Percentiles rank a stretch among this genome's conserved stretches.
These are phyloP conservation scores for Caloenas nicobarica DNA, from an alignment of 2,113 vertebrate species.

Conservation along the genomic window DNA sequence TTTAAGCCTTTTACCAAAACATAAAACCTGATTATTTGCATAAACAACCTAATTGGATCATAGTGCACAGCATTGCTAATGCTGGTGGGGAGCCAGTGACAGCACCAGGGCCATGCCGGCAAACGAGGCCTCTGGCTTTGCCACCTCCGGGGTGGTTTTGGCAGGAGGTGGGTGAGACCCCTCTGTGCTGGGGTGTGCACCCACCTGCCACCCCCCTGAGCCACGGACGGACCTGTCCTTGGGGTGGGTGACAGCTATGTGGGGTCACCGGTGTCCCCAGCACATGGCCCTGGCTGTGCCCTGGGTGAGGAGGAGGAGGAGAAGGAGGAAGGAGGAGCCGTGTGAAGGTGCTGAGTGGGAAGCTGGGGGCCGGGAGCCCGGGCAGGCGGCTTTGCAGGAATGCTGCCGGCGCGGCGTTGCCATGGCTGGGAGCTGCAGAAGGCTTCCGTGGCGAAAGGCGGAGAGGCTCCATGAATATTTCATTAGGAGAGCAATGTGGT, in stretches of 20 bases:
- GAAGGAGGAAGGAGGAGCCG: background rate
- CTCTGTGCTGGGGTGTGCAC: accelerated
- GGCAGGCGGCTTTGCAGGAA: background rate
- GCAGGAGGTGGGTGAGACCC: background rate
- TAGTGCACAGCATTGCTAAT: slow-evolving; percentile 46
- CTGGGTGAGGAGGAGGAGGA: background rate
- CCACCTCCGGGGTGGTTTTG: background rate
- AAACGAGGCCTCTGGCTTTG: accelerated
- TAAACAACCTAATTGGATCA: slow-evolving; percentile 67
- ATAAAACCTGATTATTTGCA: slow-evolving; percentile 68
- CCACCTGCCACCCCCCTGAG: background rate
- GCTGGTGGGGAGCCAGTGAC: background rate
- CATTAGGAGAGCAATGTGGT: slow-evolving; percentile 66
- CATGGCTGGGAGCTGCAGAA: slow-evolving; percentile 36
- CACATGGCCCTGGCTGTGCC: background rate
- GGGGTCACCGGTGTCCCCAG: background rate
- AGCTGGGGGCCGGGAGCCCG: background rate
- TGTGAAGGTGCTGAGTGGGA: background rate
- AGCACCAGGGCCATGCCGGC: background rate
- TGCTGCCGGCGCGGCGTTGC: slow-evolving; percentile 12
- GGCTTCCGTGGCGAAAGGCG: slow-evolving; percentile 63
- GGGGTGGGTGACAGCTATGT: accelerated
- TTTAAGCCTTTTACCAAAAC: slow-evolving; percentile 64
- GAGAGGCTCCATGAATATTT: slow-evolving; percentile 70
- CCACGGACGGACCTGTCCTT: accelerated